Evolutionary conservation across 1,140 invertebrate species (phyloP), one percentile per base, ranked within the genome.

Genomic region (Mercenaria mercenaria): DNA sequence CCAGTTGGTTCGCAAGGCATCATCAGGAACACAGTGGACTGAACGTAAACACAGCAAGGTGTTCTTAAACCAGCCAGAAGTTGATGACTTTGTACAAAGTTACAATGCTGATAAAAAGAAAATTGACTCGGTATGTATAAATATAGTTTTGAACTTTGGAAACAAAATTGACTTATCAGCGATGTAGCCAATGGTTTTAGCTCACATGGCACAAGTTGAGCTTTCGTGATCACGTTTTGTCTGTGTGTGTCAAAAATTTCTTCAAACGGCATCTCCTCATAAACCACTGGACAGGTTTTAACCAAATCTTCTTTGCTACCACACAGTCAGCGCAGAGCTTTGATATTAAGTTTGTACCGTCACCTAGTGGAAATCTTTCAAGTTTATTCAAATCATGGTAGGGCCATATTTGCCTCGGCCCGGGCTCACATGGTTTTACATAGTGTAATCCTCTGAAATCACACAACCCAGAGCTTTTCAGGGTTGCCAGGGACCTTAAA

Each of bases 1-100:
- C 56, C 80, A 90, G 74, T 64, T 90, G 59, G 80, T 84, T 0
- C 56, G 80, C n/a, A 90, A 90, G 47, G 34, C n/a, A 26, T 89
- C 88, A 8, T 83, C 67, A 11, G 88, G 88, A 41, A 56, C 74
- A 29, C 3, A 18, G 23, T 83, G 67, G 81, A 47, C 8, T 13
- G 29, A 76, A 26, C 69, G 47, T 47, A 76, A 83, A 50, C 81
- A 59, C 20, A 59, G 37, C 20, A 39, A 50, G 29, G 83, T 90
- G 41, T 89, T 90, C 50, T 13, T 89, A 10, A 37, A 83, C 34
- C 88, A 90, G 32, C 32, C 72, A 2, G 32, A 52, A 34, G 88
- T 90, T 1, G 88, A 90, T 52, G 34, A 10, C 26, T 90, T 90
- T 84, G 39, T 90, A 39, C 26, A 64, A 47, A 11, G n/a, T 10